These are phyloP conservation scores for Cyclopterus lumpus DNA, from an alignment of 2,797 vertebrate genomes.

Conservation along the genomic window DNA sequence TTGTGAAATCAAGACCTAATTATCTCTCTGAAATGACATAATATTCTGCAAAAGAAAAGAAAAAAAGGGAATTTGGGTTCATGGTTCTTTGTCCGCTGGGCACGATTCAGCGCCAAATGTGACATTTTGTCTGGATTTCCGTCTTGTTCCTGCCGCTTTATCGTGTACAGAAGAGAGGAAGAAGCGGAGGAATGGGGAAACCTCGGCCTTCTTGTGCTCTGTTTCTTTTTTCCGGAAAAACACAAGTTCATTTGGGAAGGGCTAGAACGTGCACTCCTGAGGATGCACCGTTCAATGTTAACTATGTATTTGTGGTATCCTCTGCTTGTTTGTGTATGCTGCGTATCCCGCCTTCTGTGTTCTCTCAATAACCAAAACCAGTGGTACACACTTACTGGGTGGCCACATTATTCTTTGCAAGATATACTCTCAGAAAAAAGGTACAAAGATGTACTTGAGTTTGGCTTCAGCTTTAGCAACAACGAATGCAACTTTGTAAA, in stretches of 20 bases:
- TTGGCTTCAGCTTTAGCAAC: not conserved
- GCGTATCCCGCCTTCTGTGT: constrained; percentile 10
- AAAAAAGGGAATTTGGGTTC: not conserved
- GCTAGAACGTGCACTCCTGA: constrained; percentile 67
- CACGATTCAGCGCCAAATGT: not conserved
- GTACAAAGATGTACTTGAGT: not conserved
- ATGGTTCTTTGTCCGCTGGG: not conserved
- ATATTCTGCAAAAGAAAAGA: not conserved
- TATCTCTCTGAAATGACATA: constrained; percentile 12
- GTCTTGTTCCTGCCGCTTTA: constrained; percentile 21
- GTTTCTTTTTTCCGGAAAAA: constrained; percentile 22
- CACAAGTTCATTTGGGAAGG: constrained; percentile 75
- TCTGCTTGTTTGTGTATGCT: constrained; percentile 44
- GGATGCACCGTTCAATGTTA: constrained; percentile 58
- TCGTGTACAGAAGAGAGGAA: constrained; percentile 43
- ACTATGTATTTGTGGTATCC: constrained; percentile 43
- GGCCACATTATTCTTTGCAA: not conserved
- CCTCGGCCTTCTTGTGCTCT: constrained; percentile 7
- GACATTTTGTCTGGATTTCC: constrained; percentile 7
- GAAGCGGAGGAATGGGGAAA: constrained; percentile 2
- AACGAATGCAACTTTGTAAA: not conserved
- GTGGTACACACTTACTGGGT: not conserved
- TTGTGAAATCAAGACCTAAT: constrained; percentile 23
- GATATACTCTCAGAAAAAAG: constrained; percentile 15
- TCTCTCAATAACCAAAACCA: constrained; percentile 15